Evolutionary conservation across 2,797 vertebrate genomes (phyloP).

Genomic region (Meda fulgida): DNA sequence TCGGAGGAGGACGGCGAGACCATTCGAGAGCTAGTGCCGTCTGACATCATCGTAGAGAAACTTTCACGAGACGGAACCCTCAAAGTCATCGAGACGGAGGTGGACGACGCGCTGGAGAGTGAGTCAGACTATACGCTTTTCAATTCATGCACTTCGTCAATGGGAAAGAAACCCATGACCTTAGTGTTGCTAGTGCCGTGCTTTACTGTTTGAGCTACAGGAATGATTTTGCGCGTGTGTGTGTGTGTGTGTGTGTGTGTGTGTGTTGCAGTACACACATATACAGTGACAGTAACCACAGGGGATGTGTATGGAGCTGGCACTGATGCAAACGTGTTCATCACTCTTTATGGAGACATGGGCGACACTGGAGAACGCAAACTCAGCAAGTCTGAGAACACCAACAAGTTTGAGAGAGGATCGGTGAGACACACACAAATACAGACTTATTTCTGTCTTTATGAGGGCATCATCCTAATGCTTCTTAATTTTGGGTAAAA

Average conservation of each 20-base stretch:
- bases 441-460: not conserved
- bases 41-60: slow-evolving; percentile 93
- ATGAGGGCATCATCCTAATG: not conserved
- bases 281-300: slow-evolving; percentile 90
- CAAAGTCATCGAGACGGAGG: slow-evolving; percentile 88
- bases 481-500: not conserved
- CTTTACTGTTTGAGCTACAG: not conserved
- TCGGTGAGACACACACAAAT: slow-evolving; percentile 77
- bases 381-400: slow-evolving; percentile 93
- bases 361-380: slow-evolving; percentile 95
- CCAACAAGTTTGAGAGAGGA: slow-evolving; percentile 97
- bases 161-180: not conserved
- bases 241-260: slow-evolving; percentile 30
- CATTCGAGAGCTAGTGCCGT: slow-evolving; percentile 91
- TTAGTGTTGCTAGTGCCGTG: not conserved
- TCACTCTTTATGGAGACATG: slow-evolving; percentile 92
- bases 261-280: slow-evolving; percentile 83
- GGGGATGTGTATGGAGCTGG: slow-evolving; percentile 89
- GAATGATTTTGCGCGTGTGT: not conserved
- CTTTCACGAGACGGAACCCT: slow-evolving; percentile 90
- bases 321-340: slow-evolving; percentile 93
- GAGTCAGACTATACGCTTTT: slow-evolving; percentile 44
- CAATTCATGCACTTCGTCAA: not conserved
- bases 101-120: slow-evolving; percentile 96
- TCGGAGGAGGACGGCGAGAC: slow-evolving; percentile 95